phyloP scores from a whole-genome alignment of 2,888 invertebrate genomes.

The Syritta pipiens region DNA sequence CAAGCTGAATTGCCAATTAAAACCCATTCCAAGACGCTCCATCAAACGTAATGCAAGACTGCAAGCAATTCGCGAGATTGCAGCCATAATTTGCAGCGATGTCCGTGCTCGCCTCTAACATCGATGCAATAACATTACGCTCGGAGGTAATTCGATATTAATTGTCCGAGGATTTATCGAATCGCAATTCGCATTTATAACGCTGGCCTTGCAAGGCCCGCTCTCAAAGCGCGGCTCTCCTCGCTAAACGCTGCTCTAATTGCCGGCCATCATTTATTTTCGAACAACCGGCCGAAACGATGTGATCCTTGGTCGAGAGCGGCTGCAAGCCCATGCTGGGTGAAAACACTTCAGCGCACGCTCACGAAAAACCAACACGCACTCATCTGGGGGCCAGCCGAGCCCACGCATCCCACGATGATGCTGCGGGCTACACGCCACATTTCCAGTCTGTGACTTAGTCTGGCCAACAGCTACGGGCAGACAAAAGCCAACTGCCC shows the following conservation, averaged over 20 bases:
- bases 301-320: conserved; percentile 7
- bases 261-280: conserved; percentile 39
- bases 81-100: conserved; percentile 1
- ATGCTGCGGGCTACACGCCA: conserved; percentile 33
- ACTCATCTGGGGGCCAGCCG: conserved; percentile 1
- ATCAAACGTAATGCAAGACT: too few relatives aligned
- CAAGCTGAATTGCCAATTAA: too few relatives aligned
- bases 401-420: conserved; percentile 52
- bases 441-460: conserved; percentile 25
- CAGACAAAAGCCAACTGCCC: conserved; percentile 31
- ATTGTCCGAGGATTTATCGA: conserved; percentile 36
- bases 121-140: not conserved
- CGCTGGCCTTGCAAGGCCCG: not conserved
- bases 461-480: conserved; percentile 19
- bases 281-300: not conserved
- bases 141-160: conserved; percentile 29
- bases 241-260: conserved; percentile 23
- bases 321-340: conserved; percentile 20
- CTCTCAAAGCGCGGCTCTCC: not conserved
- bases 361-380: conserved; percentile 20
- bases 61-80: too few relatives aligned
- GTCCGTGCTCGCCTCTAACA: not conserved
- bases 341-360: conserved; percentile 28
- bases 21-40: too few relatives aligned
- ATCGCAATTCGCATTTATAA: conserved; percentile 29